Conservation (phyloP, 2,888 invertebrate genomes). For the Argyra leucocephala region DNA sequence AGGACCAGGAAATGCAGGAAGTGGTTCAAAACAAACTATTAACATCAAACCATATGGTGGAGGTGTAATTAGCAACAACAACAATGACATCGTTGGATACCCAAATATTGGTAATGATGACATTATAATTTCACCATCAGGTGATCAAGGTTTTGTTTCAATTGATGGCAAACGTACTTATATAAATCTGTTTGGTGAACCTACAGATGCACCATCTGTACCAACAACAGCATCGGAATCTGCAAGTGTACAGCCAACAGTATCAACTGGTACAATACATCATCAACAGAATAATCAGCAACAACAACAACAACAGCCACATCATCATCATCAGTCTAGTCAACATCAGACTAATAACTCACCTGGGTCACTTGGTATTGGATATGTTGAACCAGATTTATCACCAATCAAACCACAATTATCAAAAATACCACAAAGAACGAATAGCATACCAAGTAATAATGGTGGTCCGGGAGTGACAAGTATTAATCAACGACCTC, state of each 20-base stretch:
- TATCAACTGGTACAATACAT: slow-evolving; percentile 32
- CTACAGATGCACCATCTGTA: slow-evolving; percentile 40
- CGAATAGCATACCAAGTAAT: slow-evolving; percentile 26
- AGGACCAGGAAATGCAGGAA: slow-evolving; percentile 55
- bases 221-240: slow-evolving; percentile 38
- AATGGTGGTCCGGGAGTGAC: slow-evolving; percentile 16
- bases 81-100: slow-evolving; percentile 20
- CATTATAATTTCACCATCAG: slow-evolving; percentile 70
- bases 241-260: slow-evolving; percentile 34
- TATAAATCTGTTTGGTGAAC: slow-evolving; percentile 69
- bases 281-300: slow-evolving; percentile 31
- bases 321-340: slow-evolving; percentile 19
- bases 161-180: slow-evolving; percentile 86
- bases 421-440: slow-evolving; percentile 48
- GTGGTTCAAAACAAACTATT: slow-evolving; percentile 42
- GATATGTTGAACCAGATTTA: slow-evolving; percentile 50
- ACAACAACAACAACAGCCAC: slow-evolving; percentile 28
- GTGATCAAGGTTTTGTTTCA: slow-evolving; percentile 78
- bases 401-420: slow-evolving; percentile 48
- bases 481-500: slow-evolving; percentile 54
- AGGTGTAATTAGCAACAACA: slow-evolving; percentile 30
- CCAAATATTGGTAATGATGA: slow-evolving; percentile 43
- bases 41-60: slow-evolving; percentile 41
- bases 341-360: slow-evolving; percentile 21
- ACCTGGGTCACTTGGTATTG: slow-evolving; percentile 47